Evolutionary conservation across 37 sponge, comb jelly and placozoan species (phyloP), one percentile per base, ranked within the genome.

Genomic region (Hormiphora californensis): DNA sequence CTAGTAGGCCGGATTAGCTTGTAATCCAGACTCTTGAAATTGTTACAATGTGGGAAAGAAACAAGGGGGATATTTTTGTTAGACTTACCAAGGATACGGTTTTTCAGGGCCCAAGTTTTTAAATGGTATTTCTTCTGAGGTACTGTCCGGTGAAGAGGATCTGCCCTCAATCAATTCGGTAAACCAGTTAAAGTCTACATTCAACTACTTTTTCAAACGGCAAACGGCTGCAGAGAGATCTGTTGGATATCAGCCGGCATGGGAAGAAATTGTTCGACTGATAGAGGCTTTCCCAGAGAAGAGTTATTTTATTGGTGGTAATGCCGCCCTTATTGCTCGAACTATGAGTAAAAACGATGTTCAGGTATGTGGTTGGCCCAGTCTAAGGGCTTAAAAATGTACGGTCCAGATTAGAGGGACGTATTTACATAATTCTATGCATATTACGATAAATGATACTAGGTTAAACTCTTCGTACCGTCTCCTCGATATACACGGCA

Each of bases 311-410:
- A 88, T 95, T 62, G 96, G 96, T 51, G 96, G 96, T 0, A 95
- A 95, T 91, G 96, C 93, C 49, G 96, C 92, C 30, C 67, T 95
- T 35, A 92, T 95, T 87, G 94, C 92, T 23, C 55, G 88, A 54
- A 92, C 89, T 35, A 85, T 95, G 46, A 40, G 67, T 69, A 28
- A 69, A 32, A 38, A 12, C 61, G 27, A 57, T 15, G 27, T 57
- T 49, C 12, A 9, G 53, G 53, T 49, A 49, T 49, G 53, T 49
- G n/a, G n/a, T n/a, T n/a, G n/a, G n/a, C n/a, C n/a, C n/a, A n/a
- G n/a, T n/a, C n/a, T n/a, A n/a, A n/a, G n/a, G n/a, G n/a, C n/a
- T n/a, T n/a, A n/a, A n/a, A n/a, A n/a, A n/a, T n/a, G n/a, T n/a
- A n/a, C n/a, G n/a, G n/a, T n/a, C n/a, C n/a, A n/a, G n/a, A n/a